Base-by-base conservation (phyloP, 2,888 invertebrate species). In the Branchellion lobata region DNA sequence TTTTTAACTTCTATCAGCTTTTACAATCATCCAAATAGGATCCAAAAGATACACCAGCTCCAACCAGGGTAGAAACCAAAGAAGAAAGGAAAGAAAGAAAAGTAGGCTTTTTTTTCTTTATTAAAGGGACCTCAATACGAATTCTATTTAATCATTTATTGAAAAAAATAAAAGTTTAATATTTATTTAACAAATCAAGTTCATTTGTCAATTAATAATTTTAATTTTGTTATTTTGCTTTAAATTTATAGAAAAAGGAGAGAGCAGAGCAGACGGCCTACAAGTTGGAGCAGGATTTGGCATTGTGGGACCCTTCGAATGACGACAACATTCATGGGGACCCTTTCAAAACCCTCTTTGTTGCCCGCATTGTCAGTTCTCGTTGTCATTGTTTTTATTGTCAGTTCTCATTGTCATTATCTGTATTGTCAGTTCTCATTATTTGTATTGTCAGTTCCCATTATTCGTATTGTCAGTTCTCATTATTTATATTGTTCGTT, bases 261-360 rank as follows among this genome's bases (percentile, higher is more conserved):
- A 91, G 96, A 82, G 95, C 95, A 0, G 98, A 99, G 88, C 95
- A 97, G 90, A 94, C 94, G 29, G 96, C 97, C 0, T 98, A 98
- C 88, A 96, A 96, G 89, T 89, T 98, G 76, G 99, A 99, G 88
- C 97, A 99, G 86, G 97, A 89, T 86, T 88, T 89, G 78, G 86
- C 87, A 40, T 77, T 88, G 75, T 88, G 97, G 98, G 95, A 96
- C 88, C 98, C 99, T 0, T 91, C 92, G 72, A 91, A 92, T 80
- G 91, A 92, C 69, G 89, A 92, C 1, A 91, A 90, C 84, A 92
- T 93, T 0, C 96, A 96, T 0, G 91, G 91, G 11, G 98, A 99
- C 89, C 96, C 99, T 0, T 99, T 95, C 89, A 96, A 96, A 88
- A 96, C 98, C 0, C 90, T 99, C 8, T 99, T 99, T 89, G 92